Base-by-base conservation (phyloP, 1,140 invertebrate species). In the Halictus rubicundus region DNA sequence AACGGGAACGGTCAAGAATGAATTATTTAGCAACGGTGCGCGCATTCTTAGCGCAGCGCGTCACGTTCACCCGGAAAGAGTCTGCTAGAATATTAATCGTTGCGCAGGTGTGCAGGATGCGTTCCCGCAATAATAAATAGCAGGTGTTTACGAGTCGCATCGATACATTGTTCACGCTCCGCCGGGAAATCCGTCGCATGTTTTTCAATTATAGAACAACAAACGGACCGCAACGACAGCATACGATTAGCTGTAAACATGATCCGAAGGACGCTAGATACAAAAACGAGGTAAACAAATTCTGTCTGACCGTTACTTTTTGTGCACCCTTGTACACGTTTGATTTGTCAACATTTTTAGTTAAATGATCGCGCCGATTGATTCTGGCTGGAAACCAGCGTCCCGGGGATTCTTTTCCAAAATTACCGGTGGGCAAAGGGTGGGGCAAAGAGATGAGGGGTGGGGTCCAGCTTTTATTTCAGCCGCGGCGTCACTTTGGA, bases 51-150 rank as follows among this genome's bases (percentile, higher is more conserved):
- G 49, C 57, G 16, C 16, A 9, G 19, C 27, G 32, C 12, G 21
- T 63, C 70, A 27, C 57, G 23, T 8, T 8, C 10, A 23, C 37
- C 2, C 7, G 19, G 59, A 46, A 25, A 42, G 39, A 42, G 23
- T 23, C 19, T 14, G 19, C 23, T 64, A 37, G n/a, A 64, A 73
- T 73, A 64, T 65, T 74, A 74, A 65, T 65, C n/a, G 37, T 8
- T 6, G 49, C 19, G 49, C 72, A 74, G 72, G 72, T 74, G 61
- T 27, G 10, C 72, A 25, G 32, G 27, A 54, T 57, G 61, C 61
- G 21, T 54, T 37, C 2, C 59, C 5, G 73, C 37, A 76, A 76
- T 76, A 76, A 76, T 68, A 76, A 76, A 68, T 68, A 76, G 54
- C 73, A 68, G 73, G 39, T 68, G 68, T 42, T 59, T 27, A 21